Evolutionary conservation across 2,888 invertebrate species (phyloP).

Genomic region (Seira ritae): DNA sequence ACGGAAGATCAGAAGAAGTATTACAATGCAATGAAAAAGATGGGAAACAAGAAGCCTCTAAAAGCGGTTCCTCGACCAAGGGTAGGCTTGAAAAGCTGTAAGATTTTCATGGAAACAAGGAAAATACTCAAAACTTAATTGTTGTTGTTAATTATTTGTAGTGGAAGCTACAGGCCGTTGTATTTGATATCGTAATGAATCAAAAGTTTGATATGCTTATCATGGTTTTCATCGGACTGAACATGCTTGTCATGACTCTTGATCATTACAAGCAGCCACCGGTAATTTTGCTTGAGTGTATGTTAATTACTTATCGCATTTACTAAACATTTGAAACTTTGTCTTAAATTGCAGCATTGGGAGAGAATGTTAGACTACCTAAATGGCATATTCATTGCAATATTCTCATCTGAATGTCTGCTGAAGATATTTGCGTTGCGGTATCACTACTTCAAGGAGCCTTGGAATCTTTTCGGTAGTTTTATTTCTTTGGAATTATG

Average conservation of each 20-base stretch:
- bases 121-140: too few species aligned
- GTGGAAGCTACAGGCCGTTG: constrained; percentile 97
- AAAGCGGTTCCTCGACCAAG: constrained; percentile 98
- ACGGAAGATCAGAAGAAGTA: constrained; percentile 99
- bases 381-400: constrained; percentile 98
- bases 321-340: background rate
- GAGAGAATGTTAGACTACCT: constrained; percentile 89
- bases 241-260: constrained; percentile 92
- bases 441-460: constrained; percentile 93
- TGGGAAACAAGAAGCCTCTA: constrained; percentile 98
- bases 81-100: too few species aligned
- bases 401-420: constrained; percentile 98
- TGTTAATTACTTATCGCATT: too few species aligned
- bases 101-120: too few species aligned
- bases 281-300: too few species aligned
- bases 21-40: constrained; percentile 99
- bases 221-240: constrained; percentile 97
- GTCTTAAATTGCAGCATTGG: constrained; percentile 64
- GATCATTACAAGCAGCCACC: constrained; percentile 95
- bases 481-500: background rate
- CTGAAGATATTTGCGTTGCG: constrained; percentile 98
- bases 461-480: constrained; percentile 98
- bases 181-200: constrained; percentile 98
- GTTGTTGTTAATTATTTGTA: constrained; percentile 76
- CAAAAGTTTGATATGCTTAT: constrained; percentile 99